Percentiles rank a stretch among this genome's conserved stretches.
phyloP scores from a whole-genome alignment of 2,888 invertebrate genomes.

The Empis livida region DNA sequence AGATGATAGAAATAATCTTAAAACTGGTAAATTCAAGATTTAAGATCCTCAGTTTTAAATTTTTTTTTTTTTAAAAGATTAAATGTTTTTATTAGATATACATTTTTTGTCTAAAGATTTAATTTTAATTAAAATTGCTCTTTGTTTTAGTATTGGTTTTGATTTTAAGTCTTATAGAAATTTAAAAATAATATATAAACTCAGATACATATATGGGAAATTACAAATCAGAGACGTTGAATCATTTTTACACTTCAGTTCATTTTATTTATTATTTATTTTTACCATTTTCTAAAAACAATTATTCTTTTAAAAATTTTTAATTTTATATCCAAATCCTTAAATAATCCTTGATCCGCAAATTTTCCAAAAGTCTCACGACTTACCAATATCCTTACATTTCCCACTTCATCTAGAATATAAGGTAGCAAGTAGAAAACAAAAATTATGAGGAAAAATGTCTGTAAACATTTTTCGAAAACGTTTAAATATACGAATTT shows the following conservation, averaged over 20 bases:
- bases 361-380: slow-evolving; percentile 44
- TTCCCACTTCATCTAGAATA: slow-evolving; percentile 41
- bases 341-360: slow-evolving; percentile 19
- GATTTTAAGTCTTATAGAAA: no score
- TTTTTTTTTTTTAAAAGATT: not conserved
- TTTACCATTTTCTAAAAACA: not conserved
- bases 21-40: no score
- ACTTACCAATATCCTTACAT: slow-evolving; percentile 40
- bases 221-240: not conserved
- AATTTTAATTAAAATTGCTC: not conserved
- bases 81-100: not conserved
- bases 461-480: no score
- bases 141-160: not conserved
- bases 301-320: slow-evolving; percentile 3
- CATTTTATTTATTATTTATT: slow-evolving; percentile 3
- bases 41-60: no score
- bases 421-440: no score
- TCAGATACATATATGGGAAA: no score
- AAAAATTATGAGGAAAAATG: no score
- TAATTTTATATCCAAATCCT: slow-evolving; percentile 11
- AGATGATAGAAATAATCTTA: not conserved
- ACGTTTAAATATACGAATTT: no score
- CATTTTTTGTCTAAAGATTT: no score
- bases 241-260: not conserved
- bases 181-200: no score